Conservation (phyloP, 92 coral and sea anemone genomes). For the Isaurus tuberculatus region DNA sequence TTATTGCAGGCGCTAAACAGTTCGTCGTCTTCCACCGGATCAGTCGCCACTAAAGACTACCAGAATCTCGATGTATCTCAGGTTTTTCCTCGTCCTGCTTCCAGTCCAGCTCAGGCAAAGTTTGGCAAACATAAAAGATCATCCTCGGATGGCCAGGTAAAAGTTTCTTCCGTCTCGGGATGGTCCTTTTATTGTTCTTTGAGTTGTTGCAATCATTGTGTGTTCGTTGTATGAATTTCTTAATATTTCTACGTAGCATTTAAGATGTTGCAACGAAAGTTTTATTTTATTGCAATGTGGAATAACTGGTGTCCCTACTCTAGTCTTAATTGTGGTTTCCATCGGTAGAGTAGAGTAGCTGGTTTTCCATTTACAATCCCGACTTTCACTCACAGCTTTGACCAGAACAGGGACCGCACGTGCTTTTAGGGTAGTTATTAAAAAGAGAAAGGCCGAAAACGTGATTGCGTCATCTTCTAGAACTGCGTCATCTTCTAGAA, state of each 20-base stretch:
- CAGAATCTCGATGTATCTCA: conserved; percentile 70
- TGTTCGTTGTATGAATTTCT: not conserved
- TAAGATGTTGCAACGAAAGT: too few species aligned
- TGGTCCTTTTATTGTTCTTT: not conserved
- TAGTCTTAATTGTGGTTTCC: too few species aligned
- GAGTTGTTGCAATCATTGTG: not conserved
- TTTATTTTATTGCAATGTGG: too few species aligned
- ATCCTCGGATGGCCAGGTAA: conserved; percentile 77
- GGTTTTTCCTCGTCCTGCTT: conserved; percentile 92
- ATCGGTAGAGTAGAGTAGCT: too few species aligned
- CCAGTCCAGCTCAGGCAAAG: conserved; percentile 71
- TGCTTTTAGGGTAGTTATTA: too few species aligned
- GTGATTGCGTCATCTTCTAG: too few species aligned
- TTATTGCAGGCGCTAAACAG: not conserved
- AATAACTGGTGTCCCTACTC: too few species aligned
- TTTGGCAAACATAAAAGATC: conserved; percentile 75
- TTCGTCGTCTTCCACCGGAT: conserved; percentile 25
- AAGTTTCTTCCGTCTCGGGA: conserved; percentile 14
- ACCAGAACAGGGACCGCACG: too few species aligned
- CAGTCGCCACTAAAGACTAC: not conserved
- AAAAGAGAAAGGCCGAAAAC: too few species aligned
- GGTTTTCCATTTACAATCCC: too few species aligned
- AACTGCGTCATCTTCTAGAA: too few species aligned
- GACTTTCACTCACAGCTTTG: too few species aligned
- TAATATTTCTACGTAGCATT: not conserved